Evolutionary conservation across 37 sponge, comb jelly and placozoan genomes (phyloP).

Genomic region (Aplysina aerophoba): DNA sequence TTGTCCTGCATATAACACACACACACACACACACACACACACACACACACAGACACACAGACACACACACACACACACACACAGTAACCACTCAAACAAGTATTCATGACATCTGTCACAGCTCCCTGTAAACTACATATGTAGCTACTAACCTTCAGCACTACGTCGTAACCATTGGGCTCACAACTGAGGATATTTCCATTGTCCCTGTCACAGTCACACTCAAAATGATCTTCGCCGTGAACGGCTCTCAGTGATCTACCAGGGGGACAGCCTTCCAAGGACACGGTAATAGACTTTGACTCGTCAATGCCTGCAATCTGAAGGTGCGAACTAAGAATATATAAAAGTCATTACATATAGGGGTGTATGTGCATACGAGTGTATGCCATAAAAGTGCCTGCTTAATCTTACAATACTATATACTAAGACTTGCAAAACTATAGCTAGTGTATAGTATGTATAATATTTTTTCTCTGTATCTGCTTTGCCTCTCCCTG

Average conservation of each 20-base stretch:
- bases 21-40: neutral
- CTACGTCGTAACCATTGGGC: neutral
- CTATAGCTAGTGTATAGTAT: too few species aligned
- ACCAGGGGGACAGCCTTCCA: constrained; percentile 28
- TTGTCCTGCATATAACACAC: neutral
- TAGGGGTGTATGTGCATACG: constrained; percentile 18
- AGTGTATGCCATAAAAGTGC: too few species aligned
- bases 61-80: neutral
- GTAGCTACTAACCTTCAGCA: neutral
- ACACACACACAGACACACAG: constrained; percentile 11
- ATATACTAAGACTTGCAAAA: too few species aligned
- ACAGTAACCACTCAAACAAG: too few species aligned
- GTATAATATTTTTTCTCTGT: too few species aligned
- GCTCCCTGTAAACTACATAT: too few species aligned
- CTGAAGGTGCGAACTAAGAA: too few species aligned
- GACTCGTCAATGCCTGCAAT: too few species aligned
- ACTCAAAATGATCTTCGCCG: neutral
- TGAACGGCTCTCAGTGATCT: neutral
- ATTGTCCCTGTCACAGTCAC: constrained; percentile 11
- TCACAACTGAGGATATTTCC: constrained; percentile 5
- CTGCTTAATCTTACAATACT: too few species aligned
- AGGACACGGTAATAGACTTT: constrained; percentile 3
- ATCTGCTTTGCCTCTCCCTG: too few species aligned
- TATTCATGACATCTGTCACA: neutral
- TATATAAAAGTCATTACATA: too few species aligned